Conservation (phyloP, 2,888 invertebrate species). For the Agriopis aurantiaria region DNA sequence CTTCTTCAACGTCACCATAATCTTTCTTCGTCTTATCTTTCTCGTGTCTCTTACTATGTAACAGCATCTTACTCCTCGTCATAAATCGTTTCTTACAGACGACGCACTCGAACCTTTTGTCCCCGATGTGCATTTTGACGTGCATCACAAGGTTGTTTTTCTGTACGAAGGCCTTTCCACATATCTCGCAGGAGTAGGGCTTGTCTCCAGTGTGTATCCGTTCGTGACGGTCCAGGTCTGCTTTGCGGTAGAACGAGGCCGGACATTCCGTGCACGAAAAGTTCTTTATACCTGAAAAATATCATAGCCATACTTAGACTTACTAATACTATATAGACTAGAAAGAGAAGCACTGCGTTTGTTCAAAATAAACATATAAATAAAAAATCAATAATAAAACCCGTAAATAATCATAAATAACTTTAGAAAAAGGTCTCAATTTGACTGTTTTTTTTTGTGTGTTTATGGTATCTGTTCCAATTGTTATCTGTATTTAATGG, state of each 20-base stretch:
- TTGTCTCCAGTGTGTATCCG: slow-evolving; percentile 75
- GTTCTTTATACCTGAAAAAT: slow-evolving; percentile 62
- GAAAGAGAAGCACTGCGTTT: too few species aligned
- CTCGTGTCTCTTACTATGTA: slow-evolving; percentile 69
- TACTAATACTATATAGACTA: too few species aligned
- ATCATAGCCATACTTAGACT: not conserved
- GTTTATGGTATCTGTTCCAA: too few species aligned
- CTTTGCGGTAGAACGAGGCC: slow-evolving; percentile 72
- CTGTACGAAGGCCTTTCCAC: slow-evolving; percentile 73
- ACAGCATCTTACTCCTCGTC: slow-evolving; percentile 66
- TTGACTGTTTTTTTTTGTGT: too few species aligned
- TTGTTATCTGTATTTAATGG: too few species aligned
- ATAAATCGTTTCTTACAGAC: slow-evolving; percentile 71
- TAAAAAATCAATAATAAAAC: too few species aligned
- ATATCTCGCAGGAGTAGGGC: slow-evolving; percentile 72
- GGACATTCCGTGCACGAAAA: slow-evolving; percentile 71
- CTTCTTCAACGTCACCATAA: slow-evolving; percentile 3
- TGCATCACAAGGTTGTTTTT: slow-evolving; percentile 78
- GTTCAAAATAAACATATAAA: too few species aligned
- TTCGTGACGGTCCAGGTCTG: slow-evolving; percentile 73
- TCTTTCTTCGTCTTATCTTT: slow-evolving; percentile 61
- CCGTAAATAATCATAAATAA: too few species aligned
- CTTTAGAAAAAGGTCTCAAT: too few species aligned
- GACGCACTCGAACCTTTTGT: slow-evolving; percentile 64
- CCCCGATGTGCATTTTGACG: slow-evolving; percentile 71